A percentile compares a stretch with the other conserved stretches of the same genome.
Evolutionary conservation across 1,140 invertebrate species (phyloP).

Genomic region (Macrobrachium rosenbergii): DNA sequence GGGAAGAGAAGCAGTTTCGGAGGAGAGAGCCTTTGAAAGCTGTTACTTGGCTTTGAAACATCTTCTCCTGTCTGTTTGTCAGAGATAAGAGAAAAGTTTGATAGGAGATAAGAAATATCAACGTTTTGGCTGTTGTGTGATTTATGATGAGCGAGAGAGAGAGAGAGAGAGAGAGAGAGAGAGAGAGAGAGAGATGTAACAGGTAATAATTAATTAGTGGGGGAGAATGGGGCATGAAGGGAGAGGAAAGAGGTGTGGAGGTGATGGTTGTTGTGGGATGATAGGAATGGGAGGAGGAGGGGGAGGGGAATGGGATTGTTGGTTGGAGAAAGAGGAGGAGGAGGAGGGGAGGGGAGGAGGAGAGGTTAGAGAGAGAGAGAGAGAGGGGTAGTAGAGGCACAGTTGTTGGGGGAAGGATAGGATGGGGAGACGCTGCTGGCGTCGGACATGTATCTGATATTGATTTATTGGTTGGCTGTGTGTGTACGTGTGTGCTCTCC

Average conservation of each 20-base stretch:
- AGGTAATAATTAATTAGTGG: no score
- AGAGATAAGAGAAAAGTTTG: no score
- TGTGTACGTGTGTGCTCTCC: not conserved
- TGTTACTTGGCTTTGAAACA: no score
- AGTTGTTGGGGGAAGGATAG: not conserved
- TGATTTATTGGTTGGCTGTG: slow-evolving; percentile 56
- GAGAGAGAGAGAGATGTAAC: no score
- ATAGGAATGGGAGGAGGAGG: not conserved
- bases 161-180: no score
- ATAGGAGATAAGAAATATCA: no score
- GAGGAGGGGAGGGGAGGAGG: not conserved
- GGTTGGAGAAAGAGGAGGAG: not conserved
- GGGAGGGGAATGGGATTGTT: not conserved
- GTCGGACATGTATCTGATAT: slow-evolving; percentile 57
- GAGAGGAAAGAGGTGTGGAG: no score
- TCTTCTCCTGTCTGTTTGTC: no score
- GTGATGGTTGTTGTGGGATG: slow-evolving; percentile 30
- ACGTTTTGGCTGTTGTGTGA: no score
- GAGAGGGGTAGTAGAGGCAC: not conserved
- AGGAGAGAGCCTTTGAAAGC: no score
- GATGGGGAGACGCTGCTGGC: slow-evolving; percentile 6
- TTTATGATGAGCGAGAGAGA: no score
- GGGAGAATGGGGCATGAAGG: not conserved
- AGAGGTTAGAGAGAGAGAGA: slow-evolving; percentile 18
- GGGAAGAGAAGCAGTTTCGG: no score